Conservation (phyloP, 2,888 invertebrate genomes). For the Aleiodes leptofemur region DNA sequence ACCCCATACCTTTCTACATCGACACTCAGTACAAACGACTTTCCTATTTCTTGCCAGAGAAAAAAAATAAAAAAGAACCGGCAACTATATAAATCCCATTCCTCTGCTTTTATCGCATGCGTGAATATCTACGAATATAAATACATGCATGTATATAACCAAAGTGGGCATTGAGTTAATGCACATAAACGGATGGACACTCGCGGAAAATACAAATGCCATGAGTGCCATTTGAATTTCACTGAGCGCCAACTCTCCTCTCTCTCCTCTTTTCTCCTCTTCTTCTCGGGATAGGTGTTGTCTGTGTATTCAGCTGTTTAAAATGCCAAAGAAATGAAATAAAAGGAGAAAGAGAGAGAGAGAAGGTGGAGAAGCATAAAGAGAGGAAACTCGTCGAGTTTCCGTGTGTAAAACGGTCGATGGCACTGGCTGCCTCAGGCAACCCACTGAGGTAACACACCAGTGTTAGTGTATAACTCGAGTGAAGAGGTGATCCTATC, state of each 20-base stretch:
- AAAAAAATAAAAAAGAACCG: neutral
- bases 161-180: constrained; percentile 13
- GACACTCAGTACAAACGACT: constrained; percentile 1
- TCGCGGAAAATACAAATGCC: constrained; percentile 3
- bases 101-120: neutral
- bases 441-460: constrained; percentile 23
- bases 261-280: too few relatives aligned
- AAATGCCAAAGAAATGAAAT: neutral
- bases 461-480: constrained; percentile 34
- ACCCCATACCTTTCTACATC: constrained; percentile 15
- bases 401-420: constrained; percentile 53
- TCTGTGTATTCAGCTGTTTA: too few relatives aligned
- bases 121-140: constrained; percentile 7
- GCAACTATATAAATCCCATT: constrained; percentile 23
- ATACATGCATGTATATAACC: too few relatives aligned
- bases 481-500: constrained; percentile 65
- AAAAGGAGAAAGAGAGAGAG: constrained; percentile 3
- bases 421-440: constrained; percentile 47
- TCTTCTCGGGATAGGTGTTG: too few relatives aligned
- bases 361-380: neutral
- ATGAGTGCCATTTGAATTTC: constrained; percentile 29
- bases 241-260: neutral
- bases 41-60: neutral
- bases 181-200: constrained; percentile 15
- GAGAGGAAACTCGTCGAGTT: constrained; percentile 37